Conservation (phyloP, 2,888 invertebrate genomes). For the Alentia gelatinosa region DNA sequence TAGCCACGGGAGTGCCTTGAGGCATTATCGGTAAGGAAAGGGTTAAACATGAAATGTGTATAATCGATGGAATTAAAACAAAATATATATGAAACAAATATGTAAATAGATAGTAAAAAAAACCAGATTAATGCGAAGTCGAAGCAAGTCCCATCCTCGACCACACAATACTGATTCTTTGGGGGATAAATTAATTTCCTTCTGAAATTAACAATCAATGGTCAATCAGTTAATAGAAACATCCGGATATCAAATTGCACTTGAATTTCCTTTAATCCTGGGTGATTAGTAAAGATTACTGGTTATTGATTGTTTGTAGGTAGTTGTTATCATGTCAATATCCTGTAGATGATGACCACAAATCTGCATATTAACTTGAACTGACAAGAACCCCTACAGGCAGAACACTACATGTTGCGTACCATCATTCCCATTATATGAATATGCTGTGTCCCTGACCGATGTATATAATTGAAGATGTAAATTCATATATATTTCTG, state of each 20-base stretch:
- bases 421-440: slow-evolving; percentile 2
- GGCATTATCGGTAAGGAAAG: too few species aligned
- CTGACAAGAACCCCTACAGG: not conserved
- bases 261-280: slow-evolving; percentile 16
- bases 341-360: not conserved
- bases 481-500: slow-evolving; percentile 50
- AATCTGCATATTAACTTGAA: not conserved
- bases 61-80: too few species aligned
- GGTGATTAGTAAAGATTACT: not conserved
- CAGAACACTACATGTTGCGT: not conserved
- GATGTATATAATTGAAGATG: slow-evolving; percentile 34
- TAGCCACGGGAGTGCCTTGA: too few species aligned
- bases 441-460: slow-evolving; percentile 25
- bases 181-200: too few species aligned
- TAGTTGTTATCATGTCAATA: not conserved
- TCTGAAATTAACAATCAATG: too few species aligned
- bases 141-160: too few species aligned
- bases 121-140: too few species aligned
- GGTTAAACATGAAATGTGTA: too few species aligned
- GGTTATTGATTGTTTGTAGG: not conserved
- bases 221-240: not conserved
- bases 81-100: too few species aligned
- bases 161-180: too few species aligned
- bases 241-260: not conserved
- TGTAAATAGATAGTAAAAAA: too few species aligned